Percentiles rank a stretch among this genome's conserved stretches.
phyloP scores from a whole-genome alignment of 2,888 invertebrate genomes.

The Nephrotoma guestfalica region DNA sequence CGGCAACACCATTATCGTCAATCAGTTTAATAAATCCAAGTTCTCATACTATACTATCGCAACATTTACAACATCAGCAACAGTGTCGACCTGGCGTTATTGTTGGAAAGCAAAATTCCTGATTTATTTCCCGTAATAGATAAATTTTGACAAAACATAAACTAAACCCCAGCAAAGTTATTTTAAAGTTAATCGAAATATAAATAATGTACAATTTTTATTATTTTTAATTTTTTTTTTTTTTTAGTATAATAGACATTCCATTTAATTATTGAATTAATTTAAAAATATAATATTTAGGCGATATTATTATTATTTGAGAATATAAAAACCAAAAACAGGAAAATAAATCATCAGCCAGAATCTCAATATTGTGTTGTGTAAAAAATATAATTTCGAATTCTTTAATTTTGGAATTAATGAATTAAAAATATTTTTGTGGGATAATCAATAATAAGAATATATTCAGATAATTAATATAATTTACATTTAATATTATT shows the following conservation, averaged over 20 bases:
- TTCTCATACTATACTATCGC: conserved; percentile 6
- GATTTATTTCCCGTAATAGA: conserved; percentile 3
- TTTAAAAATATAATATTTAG: background rate
- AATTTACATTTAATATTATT: background rate
- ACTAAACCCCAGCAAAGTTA: background rate
- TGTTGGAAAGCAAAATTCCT: conserved; percentile 71
- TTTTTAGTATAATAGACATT: background rate
- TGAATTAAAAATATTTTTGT: background rate
- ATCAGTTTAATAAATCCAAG: background rate
- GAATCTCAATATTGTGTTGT: background rate
- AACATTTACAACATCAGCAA: conserved; percentile 31
- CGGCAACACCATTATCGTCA: conserved; percentile 20
- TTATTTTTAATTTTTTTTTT: background rate
- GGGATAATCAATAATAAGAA: background rate
- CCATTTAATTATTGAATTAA: background rate
- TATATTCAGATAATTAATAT: background rate
- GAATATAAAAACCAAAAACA: background rate
- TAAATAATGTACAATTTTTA: background rate
- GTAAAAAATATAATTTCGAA: background rate
- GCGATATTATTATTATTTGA: background rate
- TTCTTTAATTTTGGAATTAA: background rate
- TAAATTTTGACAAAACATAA: background rate
- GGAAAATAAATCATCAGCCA: background rate
- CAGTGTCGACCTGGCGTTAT: conserved; percentile 80
- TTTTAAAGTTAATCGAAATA: background rate